Percentiles rank a stretch among this genome's conserved stretches.
phyloP scores from a whole-genome alignment of 2,888 invertebrate species.

The Trilocha varians region DNA sequence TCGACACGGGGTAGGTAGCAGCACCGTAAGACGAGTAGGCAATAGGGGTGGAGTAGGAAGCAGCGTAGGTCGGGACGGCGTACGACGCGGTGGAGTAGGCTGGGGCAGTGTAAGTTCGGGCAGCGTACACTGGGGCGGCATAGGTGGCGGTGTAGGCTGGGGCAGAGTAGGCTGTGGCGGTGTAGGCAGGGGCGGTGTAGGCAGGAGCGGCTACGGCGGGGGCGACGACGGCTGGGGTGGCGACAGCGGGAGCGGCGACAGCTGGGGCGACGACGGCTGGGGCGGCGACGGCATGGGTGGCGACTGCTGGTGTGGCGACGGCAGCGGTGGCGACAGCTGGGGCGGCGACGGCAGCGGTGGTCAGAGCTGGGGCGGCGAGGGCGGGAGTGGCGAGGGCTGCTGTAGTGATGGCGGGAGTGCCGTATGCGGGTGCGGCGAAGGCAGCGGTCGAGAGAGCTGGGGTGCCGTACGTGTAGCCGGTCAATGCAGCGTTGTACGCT shows the following conservation, averaged over 20 bases:
- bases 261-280: background rate
- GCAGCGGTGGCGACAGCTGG: conserved; percentile 4
- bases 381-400: conserved; percentile 3
- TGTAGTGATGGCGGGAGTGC: conserved; percentile 7
- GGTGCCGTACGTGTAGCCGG: background rate
- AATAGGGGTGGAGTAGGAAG: background rate
- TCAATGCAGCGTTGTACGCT: conserved; percentile 6
- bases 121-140: background rate
- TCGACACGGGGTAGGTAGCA: conserved; percentile 2
- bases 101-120: background rate
- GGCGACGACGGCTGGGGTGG: conserved; percentile 10
- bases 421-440: conserved; percentile 11
- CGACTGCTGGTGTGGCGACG: no score
- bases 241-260: conserved; percentile 8
- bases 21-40: background rate
- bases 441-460: conserved; percentile 5
- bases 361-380: background rate
- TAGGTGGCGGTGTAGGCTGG: background rate
- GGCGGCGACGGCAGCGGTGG: conserved; percentile 1
- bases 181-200: background rate
- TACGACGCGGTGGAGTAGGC: background rate
- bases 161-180: conserved; percentile 2
- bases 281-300: background rate
- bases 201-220: conserved; percentile 6
- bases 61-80: background rate